These are phyloP conservation scores for Dromiciops gliroides DNA, from an alignment of 2,113 vertebrate genomes.

Conservation along the genomic window DNA sequence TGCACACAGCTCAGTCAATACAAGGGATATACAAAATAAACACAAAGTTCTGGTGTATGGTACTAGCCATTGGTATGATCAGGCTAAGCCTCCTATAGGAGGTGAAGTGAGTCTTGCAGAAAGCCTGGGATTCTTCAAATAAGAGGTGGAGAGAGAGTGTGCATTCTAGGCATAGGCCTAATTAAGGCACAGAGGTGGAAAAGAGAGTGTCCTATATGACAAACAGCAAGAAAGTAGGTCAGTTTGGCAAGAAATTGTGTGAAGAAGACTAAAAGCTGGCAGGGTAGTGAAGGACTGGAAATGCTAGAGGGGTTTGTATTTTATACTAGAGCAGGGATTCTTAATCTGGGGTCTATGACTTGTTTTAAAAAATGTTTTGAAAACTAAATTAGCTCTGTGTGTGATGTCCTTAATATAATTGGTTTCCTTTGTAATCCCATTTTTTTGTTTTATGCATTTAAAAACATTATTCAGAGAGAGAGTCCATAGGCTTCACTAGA, in stretches of 20 bases:
- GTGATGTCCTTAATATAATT: no score
- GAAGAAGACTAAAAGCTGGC: neutral
- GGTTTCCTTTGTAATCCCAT: neutral
- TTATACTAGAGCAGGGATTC: neutral
- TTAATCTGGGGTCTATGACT: neutral
- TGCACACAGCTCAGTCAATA: neutral
- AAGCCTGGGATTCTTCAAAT: neutral
- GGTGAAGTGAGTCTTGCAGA: neutral
- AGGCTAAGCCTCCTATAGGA: neutral
- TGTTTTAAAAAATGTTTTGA: neutral
- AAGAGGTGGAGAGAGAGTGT: neutral
- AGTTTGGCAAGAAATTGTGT: neutral
- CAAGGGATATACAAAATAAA: neutral
- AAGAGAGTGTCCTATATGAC: neutral
- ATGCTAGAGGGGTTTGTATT: neutral
- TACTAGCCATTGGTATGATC: neutral
- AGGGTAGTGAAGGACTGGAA: neutral
- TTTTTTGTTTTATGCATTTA: neutral
- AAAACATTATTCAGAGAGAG: neutral
- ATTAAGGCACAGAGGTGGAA: neutral
- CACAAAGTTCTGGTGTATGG: neutral
- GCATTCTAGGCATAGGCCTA: neutral
- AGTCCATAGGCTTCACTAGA: neutral
- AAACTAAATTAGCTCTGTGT: neutral
- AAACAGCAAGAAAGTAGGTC: neutral